These are phyloP conservation scores for Drosophila buzzatii DNA, from an alignment of 2,888 invertebrate genomes.

Conservation along the genomic window DNA sequence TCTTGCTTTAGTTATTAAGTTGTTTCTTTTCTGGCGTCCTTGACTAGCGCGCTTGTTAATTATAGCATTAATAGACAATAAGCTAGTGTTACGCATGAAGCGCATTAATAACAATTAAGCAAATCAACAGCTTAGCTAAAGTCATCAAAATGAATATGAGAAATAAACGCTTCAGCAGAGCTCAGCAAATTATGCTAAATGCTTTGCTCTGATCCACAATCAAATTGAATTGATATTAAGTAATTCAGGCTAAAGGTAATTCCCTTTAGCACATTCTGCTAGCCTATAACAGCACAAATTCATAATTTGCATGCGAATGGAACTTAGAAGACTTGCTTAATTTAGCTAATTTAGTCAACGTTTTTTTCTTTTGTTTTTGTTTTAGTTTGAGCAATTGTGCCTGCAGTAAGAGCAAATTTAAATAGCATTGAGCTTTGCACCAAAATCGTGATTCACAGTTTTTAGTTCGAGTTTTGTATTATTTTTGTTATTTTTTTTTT, in stretches of 20 bases:
- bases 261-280: background rate
- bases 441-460: constrained; percentile 73
- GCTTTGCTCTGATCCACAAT: background rate
- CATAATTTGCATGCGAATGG: constrained; percentile 41
- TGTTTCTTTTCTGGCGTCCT: constrained; percentile 29
- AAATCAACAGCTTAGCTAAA: background rate
- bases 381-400: constrained; percentile 23
- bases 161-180: background rate
- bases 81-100: constrained; percentile 49
- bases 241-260: background rate
- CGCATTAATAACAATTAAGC: constrained; percentile 28
- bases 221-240: background rate
- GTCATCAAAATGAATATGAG: background rate
- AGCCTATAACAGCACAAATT: constrained; percentile 11
- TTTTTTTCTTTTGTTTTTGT: background rate
- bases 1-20: constrained; percentile 40
- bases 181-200: background rate
- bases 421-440: constrained; percentile 56
- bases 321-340: constrained; percentile 31
- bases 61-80: constrained; percentile 27
- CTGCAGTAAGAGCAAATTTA: constrained; percentile 30
- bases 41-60: constrained; percentile 40
- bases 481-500: no score
- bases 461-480: constrained; percentile 33
- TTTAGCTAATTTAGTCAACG: constrained; percentile 42